phyloP scores from a whole-genome alignment of 2,797 vertebrate genomes.

The Cirrhinus mrigala region DNA sequence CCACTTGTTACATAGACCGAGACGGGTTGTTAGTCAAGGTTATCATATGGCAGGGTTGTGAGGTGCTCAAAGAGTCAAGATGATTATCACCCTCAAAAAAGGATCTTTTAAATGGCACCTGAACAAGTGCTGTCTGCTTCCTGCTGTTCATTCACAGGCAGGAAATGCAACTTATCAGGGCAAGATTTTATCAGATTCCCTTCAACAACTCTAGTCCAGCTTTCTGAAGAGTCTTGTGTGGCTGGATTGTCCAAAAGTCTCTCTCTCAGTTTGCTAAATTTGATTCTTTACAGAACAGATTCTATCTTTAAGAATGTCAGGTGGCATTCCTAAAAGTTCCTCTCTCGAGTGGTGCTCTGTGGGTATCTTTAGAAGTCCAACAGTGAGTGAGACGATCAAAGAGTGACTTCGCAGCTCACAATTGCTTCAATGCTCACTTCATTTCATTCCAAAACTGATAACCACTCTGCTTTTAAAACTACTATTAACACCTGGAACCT shows the following conservation, averaged over 20 bases:
- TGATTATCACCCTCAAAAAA: slow-evolving; percentile 54
- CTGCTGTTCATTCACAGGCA: slow-evolving; percentile 23
- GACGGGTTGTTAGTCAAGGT: slow-evolving; percentile 40
- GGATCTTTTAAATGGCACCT: slow-evolving; percentile 22
- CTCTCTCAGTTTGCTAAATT: background rate
- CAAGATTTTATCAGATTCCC: slow-evolving; percentile 18
- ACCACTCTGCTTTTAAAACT: slow-evolving; percentile 16
- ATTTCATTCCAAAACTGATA: slow-evolving; percentile 36
- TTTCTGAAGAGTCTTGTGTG: background rate
- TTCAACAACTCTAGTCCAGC: background rate
- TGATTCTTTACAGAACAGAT: slow-evolving; percentile 7
- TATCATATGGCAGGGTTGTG: slow-evolving; percentile 52
- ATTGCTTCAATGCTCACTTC: slow-evolving; percentile 38
- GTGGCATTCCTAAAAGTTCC: background rate
- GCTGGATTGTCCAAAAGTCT: background rate
- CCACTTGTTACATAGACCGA: slow-evolving; percentile 27
- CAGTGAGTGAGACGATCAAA: slow-evolving; percentile 12
- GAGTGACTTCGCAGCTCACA: slow-evolving; percentile 8
- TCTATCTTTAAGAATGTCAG: slow-evolving; percentile 23
- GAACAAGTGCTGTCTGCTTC: slow-evolving; percentile 22
- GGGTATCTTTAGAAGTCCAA: slow-evolving; percentile 36
- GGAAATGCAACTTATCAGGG: slow-evolving; percentile 31
- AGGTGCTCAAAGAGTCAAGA: slow-evolving; percentile 45
- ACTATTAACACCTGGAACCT: slow-evolving; percentile 47
- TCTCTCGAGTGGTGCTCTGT: slow-evolving; percentile 9